phyloP scores from a whole-genome alignment of 2,888 invertebrate genomes.

The Celastrina argiolus region DNA sequence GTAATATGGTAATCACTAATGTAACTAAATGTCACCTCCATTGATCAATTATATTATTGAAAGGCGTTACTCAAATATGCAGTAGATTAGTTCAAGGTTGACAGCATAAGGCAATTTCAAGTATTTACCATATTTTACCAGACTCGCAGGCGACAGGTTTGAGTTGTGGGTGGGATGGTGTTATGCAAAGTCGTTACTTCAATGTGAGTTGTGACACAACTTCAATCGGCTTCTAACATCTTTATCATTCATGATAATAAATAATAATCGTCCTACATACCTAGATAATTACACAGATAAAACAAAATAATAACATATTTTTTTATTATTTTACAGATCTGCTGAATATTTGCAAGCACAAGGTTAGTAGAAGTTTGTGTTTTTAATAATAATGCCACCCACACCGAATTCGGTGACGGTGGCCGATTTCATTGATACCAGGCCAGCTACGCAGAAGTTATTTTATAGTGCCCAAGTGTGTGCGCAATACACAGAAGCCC shows the following conservation, averaged over 20 bases:
- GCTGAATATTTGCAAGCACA: too few relatives aligned
- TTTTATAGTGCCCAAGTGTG: too few relatives aligned
- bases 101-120: conserved; percentile 48
- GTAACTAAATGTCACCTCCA: neutral
- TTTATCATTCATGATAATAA: neutral
- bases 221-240: neutral
- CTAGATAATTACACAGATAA: neutral
- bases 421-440: too few relatives aligned
- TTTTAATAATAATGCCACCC: too few relatives aligned
- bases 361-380: too few relatives aligned
- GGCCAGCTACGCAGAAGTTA: too few relatives aligned
- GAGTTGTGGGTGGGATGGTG: conserved; percentile 5
- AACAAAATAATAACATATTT: neutral
- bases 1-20: conserved; percentile 4
- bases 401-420: too few relatives aligned
- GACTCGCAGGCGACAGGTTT: conserved; percentile 15
- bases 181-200: conserved; percentile 9
- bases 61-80: conserved; percentile 11
- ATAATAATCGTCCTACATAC: neutral
- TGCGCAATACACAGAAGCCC: too few relatives aligned
- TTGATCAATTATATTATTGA: conserved; percentile 10
- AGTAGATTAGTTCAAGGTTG: conserved; percentile 63
- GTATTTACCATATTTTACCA: conserved; percentile 37
- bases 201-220: neutral
- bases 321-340: too few relatives aligned